A percentile compares a stretch with the other conserved stretches of the same genome.
Evolutionary conservation across 2,113 vertebrate genomes (phyloP).

Genomic region (Alethe castanea): DNA sequence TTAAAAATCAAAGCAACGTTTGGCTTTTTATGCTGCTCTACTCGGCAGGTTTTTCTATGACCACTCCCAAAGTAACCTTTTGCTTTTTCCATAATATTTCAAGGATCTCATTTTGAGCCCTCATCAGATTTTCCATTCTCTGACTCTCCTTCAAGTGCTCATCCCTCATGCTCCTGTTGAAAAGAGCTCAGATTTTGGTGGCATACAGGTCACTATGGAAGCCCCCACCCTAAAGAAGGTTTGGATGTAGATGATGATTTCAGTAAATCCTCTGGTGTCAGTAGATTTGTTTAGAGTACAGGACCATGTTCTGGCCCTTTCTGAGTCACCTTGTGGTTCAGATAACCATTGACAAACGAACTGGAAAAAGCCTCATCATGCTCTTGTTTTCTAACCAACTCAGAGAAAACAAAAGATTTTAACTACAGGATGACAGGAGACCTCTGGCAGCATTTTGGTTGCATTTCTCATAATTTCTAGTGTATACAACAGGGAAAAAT

Average conservation of each 20-base stretch:
- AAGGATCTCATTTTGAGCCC: neutral
- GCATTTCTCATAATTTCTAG: neutral
- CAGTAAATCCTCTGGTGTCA: neutral
- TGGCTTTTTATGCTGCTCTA: neutral
- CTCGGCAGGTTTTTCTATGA: neutral
- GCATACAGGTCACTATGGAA: neutral
- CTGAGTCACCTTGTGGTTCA: neutral
- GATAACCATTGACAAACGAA: neutral
- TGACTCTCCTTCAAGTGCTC: neutral
- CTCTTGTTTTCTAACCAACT: neutral
- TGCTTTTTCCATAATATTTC: neutral
- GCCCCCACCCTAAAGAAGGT: neutral
- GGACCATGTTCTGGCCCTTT: neutral
- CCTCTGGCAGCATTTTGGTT: neutral
- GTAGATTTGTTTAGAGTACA: neutral
- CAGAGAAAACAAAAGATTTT: neutral
- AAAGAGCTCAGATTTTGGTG: neutral
- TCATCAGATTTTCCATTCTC: neutral
- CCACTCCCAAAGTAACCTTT: neutral
- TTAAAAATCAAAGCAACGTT: neutral
- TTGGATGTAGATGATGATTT: neutral
- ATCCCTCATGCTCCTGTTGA: neutral
- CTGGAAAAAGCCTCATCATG: neutral
- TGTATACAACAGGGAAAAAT: neutral
- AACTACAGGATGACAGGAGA: neutral